These are phyloP conservation scores for fruit fly (Drosophila melanogaster) DNA, from an alignment of 1,140 invertebrate species.

Conservation along the genomic window Release_6_plus_ISO1_MT NT_037436.4:21103001-21103500, in stretches of 20 bases:
- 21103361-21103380: constrained; percentile 6
- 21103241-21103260: constrained; percentile 68
- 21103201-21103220: constrained; percentile 78
- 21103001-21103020: constrained; percentile 25
- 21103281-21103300: constrained; percentile 23
- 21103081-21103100: background rate
- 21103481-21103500: constrained; percentile 51
- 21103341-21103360: constrained; percentile 59
- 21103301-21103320: constrained; percentile 21
- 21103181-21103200: constrained; percentile 56
- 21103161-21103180: constrained; percentile 45
- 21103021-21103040: constrained; percentile 69
- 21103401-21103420: constrained; percentile 82
- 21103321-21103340: constrained; percentile 58
- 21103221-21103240: constrained; percentile 82
- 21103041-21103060: constrained; percentile 75
- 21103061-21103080: constrained; percentile 34
- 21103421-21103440: constrained; percentile 80
- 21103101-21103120: constrained; percentile 61
- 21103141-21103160: constrained; percentile 82
- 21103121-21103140: constrained; percentile 80
- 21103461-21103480: constrained; percentile 71
- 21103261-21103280: constrained; percentile 39
- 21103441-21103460: constrained; percentile 62
- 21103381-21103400: constrained; percentile 63